These are phyloP conservation scores for Rattus rattus DNA, from an alignment of 2,113 vertebrate genomes.

Conservation along the genomic window DNA sequence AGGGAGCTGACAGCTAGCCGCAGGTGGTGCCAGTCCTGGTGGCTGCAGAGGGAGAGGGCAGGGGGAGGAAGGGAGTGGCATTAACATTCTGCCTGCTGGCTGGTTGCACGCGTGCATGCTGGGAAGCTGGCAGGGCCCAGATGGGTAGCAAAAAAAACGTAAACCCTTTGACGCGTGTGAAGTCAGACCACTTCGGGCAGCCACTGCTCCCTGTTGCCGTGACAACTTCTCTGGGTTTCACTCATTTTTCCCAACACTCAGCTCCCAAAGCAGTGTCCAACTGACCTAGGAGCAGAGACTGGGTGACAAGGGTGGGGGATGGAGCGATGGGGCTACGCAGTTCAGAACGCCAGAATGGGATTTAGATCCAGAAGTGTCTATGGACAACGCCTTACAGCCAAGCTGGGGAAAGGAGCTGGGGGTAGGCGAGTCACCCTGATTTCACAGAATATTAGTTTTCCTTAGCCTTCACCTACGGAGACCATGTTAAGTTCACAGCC, in stretches of 20 bases:
- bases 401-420: background rate
- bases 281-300: constrained; percentile 40
- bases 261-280: constrained; percentile 7
- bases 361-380: background rate
- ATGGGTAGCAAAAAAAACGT: constrained; percentile 57
- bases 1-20: background rate
- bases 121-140: constrained; percentile 36
- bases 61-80: background rate
- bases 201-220: constrained; percentile 69
- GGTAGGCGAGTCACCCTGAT: background rate
- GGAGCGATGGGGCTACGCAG: accelerated
- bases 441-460: background rate
- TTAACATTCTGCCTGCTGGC: constrained; percentile 6
- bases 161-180: background rate
- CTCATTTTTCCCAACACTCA: constrained; percentile 37
- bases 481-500: background rate
- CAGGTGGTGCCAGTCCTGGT: background rate
- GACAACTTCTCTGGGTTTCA: constrained; percentile 71
- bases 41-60: background rate
- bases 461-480: background rate
- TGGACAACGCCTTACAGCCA: background rate
- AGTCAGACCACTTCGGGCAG: constrained; percentile 55
- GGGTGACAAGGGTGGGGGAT: background rate
- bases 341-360: background rate
- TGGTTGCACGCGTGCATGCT: background rate